Conservation (phyloP, 2,888 invertebrate genomes). For the Rotaria sp. region DNA sequence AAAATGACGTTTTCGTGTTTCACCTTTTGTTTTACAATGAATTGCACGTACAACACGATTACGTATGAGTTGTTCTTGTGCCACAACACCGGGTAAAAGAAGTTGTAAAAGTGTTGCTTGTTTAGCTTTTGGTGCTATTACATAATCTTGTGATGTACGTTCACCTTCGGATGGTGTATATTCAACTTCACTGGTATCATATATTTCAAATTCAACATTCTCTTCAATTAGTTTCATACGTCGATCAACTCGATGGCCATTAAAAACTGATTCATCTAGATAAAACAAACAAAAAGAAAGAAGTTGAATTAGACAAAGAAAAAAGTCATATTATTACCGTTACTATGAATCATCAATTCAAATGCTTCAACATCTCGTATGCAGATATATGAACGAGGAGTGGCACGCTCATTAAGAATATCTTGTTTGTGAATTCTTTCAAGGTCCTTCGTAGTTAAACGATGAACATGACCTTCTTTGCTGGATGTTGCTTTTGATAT, state of each 20-base stretch:
- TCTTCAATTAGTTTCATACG: neutral
- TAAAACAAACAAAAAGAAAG: neutral
- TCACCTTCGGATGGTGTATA: neutral
- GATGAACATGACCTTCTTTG: neutral
- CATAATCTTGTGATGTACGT: constrained; percentile 11
- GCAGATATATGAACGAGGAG: neutral
- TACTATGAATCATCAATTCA: neutral
- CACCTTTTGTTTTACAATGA: neutral
- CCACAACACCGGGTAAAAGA: neutral
- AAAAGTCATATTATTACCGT: neutral
- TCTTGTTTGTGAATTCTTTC: neutral
- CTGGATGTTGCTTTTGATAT: neutral
- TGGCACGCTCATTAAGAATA: neutral
- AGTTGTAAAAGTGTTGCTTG: neutral
- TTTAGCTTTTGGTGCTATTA: neutral
- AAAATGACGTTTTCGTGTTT: neutral
- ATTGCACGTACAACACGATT: neutral
- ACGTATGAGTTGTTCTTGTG: neutral
- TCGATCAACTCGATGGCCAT: neutral
- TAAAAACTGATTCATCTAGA: neutral
- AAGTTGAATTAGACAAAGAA: neutral
- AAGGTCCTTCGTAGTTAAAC: neutral
- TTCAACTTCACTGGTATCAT: neutral
- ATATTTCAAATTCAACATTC: neutral
- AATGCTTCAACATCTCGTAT: neutral